Conservation (phyloP, 2,797 vertebrate genomes). For the Phaenicophaeus curvirostris region DNA sequence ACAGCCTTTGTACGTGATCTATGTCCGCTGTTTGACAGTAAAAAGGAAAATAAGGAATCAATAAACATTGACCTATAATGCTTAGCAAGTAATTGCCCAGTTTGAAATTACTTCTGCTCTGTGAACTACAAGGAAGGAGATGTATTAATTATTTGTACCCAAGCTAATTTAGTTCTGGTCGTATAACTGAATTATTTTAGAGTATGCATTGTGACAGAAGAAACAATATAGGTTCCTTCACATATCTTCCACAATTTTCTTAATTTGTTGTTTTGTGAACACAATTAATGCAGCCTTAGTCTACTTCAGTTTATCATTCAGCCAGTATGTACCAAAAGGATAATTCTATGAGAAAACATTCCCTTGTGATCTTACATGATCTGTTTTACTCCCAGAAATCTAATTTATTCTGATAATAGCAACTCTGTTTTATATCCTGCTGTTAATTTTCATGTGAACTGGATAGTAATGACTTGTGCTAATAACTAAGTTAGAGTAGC, state of each 20-base stretch:
- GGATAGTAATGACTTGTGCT: not conserved
- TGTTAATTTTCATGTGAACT: constrained; percentile 42
- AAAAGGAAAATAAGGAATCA: not conserved
- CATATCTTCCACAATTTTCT: not conserved
- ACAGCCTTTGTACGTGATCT: not conserved
- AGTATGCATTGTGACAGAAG: not conserved
- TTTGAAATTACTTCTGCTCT: not conserved
- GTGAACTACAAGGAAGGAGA: not conserved
- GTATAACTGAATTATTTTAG: not conserved
- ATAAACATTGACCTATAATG: not conserved
- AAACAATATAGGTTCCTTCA: not conserved
- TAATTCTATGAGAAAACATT: constrained; percentile 12
- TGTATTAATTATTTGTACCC: not conserved
- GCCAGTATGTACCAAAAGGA: not conserved
- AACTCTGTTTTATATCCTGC: constrained; percentile 16
- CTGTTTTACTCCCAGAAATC: not conserved
- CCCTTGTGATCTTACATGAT: not conserved
- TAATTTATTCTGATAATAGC: constrained; percentile 26
- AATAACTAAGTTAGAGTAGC: not conserved
- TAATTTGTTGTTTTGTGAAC: not conserved
- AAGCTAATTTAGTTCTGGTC: not conserved
- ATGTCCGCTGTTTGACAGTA: too few relatives aligned
- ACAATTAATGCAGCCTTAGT: not conserved
- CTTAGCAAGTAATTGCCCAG: not conserved
- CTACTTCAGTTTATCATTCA: not conserved